phyloP scores from a whole-genome alignment of 1,140 invertebrate genomes.

The Medauroidea extradentata region DNA sequence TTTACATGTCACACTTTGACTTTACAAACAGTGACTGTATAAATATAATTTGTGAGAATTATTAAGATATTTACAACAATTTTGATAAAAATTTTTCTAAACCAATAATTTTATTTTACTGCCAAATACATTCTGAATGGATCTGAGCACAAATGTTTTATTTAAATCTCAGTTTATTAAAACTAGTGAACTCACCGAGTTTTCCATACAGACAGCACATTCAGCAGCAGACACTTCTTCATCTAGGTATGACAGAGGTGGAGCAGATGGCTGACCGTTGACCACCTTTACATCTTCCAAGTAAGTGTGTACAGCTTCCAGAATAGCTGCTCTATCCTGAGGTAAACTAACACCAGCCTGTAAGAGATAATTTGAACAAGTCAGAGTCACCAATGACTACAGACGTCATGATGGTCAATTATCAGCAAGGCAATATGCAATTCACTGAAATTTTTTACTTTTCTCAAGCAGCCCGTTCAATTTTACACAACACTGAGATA shows the following conservation, averaged over 20 bases:
- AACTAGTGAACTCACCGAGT: not conserved
- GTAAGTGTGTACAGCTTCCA: conserved; percentile 56
- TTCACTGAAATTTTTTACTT: too few relatives aligned
- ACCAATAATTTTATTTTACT: not conserved
- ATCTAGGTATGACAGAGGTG: conserved; percentile 17
- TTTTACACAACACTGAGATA: too few relatives aligned
- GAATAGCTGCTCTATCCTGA: conserved; percentile 53
- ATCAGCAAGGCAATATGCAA: too few relatives aligned
- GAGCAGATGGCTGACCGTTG: conserved; percentile 43
- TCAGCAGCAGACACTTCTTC: conserved; percentile 44
- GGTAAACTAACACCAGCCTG: conserved; percentile 51
- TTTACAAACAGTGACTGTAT: too few relatives aligned
- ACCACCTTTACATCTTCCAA: conserved; percentile 30
- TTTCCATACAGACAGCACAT: conserved; percentile 79
- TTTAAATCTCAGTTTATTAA: too few relatives aligned
- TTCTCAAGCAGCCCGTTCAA: too few relatives aligned
- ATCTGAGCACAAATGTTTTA: not conserved
- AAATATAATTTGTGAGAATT: too few relatives aligned
- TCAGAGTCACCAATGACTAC: too few relatives aligned
- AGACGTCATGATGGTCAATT: too few relatives aligned
- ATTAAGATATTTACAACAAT: not conserved
- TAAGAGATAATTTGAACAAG: not conserved
- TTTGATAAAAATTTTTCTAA: not conserved
- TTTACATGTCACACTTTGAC: too few relatives aligned
- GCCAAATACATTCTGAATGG: not conserved